Percentiles rank a stretch among this genome's conserved stretches.
phyloP scores from a whole-genome alignment of 2,888 invertebrate genomes.

The Leistus spinibarbis region DNA sequence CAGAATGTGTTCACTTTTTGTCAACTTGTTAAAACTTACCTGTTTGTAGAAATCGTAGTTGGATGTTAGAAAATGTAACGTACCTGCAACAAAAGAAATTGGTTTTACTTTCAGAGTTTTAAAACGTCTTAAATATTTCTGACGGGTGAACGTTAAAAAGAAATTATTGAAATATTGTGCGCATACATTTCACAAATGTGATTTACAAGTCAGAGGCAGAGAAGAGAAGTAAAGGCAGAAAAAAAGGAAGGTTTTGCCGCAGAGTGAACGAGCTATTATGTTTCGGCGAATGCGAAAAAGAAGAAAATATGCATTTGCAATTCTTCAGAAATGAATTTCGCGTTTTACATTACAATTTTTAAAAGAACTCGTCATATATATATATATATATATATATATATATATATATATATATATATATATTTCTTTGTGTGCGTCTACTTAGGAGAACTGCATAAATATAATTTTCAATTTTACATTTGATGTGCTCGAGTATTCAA shows the following conservation, averaged over 20 bases:
- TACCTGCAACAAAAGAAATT: slow-evolving; percentile 25
- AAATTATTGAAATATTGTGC: neutral
- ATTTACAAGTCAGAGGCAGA: neutral
- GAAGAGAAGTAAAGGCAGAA: too few species aligned
- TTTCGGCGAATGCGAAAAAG: slow-evolving; percentile 2
- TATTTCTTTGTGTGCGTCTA: slow-evolving; percentile 7
- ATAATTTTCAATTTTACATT: slow-evolving; percentile 5
- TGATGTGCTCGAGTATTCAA: neutral
- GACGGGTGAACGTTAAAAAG: too few species aligned
- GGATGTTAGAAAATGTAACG: neutral
- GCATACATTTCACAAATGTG: neutral
- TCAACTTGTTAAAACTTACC: neutral
- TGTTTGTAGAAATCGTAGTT: neutral
- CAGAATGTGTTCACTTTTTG: neutral
- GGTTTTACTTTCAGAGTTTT: neutral
- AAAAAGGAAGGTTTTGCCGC: neutral
- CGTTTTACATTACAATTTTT: slow-evolving; percentile 16
- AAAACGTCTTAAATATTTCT: too few species aligned
- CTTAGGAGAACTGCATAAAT: slow-evolving; percentile 20
- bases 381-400: too few species aligned
- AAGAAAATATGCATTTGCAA: slow-evolving; percentile 13
- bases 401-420: too few species aligned
- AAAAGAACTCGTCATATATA: slow-evolving; percentile 7
- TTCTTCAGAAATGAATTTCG: slow-evolving; percentile 23
- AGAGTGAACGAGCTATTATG: slow-evolving; percentile 8